Percentiles rank a stretch among this genome's conserved stretches.
These are phyloP conservation scores for Microcebus griseorufus DNA, from an alignment of 2,113 vertebrate genomes.

Conservation along the genomic window DNA sequence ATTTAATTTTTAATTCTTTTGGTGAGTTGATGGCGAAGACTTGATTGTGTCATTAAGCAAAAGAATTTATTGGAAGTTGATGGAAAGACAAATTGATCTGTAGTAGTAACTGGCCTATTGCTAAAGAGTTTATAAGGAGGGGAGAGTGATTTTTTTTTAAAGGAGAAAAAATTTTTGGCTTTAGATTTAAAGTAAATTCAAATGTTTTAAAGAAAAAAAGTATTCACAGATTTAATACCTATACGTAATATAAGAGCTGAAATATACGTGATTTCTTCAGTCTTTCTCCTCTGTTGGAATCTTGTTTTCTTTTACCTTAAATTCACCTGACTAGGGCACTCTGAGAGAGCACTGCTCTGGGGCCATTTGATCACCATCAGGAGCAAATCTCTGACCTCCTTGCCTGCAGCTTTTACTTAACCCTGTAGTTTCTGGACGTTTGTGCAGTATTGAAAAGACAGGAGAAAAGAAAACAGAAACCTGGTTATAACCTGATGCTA, in stretches of 20 bases:
- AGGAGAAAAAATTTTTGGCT: constrained; percentile 81
- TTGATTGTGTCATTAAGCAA: constrained; percentile 78
- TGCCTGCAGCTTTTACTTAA: constrained; percentile 91
- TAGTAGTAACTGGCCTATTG: constrained; percentile 83
- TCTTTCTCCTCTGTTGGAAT: constrained; percentile 86
- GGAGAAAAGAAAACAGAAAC: constrained; percentile 92
- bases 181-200: constrained; percentile 87
- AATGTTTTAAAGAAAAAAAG: constrained; percentile 84
- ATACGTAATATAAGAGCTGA: constrained; percentile 85
- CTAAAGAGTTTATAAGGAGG: constrained; percentile 85
- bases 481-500: constrained; percentile 91
- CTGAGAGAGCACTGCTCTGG: constrained; percentile 88
- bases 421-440: constrained; percentile 91
- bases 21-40: constrained; percentile 62
- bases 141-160: constrained; percentile 76
- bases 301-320: constrained; percentile 71
- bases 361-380: constrained; percentile 85
- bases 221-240: constrained; percentile 88
- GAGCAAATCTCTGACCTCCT: constrained; percentile 89
- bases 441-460: constrained; percentile 96
- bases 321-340: constrained; percentile 82
- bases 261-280: constrained; percentile 84
- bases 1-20: constrained; percentile 66
- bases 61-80: constrained; percentile 80
- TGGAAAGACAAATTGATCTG: constrained; percentile 82